These are phyloP conservation scores for Thecophora atra DNA, from an alignment of 2,888 invertebrate genomes.

Conservation along the genomic window DNA sequence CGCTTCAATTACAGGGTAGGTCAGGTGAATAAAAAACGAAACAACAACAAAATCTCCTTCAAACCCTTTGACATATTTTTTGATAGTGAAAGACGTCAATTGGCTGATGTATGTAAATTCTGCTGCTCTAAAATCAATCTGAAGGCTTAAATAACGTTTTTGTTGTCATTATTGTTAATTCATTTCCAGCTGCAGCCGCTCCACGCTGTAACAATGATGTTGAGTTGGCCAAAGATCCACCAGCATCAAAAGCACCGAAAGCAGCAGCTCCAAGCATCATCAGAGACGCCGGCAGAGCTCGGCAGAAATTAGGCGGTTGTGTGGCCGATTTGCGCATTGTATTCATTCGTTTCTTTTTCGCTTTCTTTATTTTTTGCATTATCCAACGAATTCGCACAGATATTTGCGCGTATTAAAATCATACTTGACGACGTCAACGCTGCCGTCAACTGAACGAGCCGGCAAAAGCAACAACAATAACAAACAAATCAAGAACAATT, in stretches of 20 bases:
- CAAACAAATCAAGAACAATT: slow-evolving; percentile 36
- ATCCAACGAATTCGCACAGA: slow-evolving; percentile 30
- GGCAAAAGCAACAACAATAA: slow-evolving; percentile 31
- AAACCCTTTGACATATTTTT: neutral
- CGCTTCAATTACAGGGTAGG: slow-evolving; percentile 20
- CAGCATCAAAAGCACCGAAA: slow-evolving; percentile 22
- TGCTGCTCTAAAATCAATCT: no score
- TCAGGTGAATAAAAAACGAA: neutral
- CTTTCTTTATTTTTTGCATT: slow-evolving; percentile 16
- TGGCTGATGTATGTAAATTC: no score
- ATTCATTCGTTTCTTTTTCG: slow-evolving; percentile 31
- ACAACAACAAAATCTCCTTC: neutral
- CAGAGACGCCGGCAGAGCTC: neutral
- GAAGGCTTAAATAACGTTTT: no score
- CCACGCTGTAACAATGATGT: slow-evolving; percentile 26
- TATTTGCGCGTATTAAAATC: slow-evolving; percentile 40
- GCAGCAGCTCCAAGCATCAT: slow-evolving; percentile 12
- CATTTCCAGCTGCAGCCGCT: no score
- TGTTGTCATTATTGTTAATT: no score
- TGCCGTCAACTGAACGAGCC: neutral
- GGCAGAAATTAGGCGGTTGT: slow-evolving; percentile 20
- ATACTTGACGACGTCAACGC: slow-evolving; percentile 48
- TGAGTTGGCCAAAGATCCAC: slow-evolving; percentile 38
- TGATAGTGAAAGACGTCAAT: no score
- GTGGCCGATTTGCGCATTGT: slow-evolving; percentile 34